Base-by-base conservation (phyloP, 2,797 vertebrate species). In the Notoglanidium macrostoma region DNA sequence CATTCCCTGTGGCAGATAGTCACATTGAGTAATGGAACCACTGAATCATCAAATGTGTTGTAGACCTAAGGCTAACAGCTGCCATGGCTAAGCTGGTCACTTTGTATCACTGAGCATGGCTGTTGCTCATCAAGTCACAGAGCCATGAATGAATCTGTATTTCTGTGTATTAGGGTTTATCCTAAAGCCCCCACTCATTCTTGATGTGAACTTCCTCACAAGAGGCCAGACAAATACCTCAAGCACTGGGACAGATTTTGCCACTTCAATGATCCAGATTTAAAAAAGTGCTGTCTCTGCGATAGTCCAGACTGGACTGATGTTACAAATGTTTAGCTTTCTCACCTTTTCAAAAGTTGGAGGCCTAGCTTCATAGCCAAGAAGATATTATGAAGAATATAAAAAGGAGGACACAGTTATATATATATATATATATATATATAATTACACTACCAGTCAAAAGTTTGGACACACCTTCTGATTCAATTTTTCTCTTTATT, bases 211-310 rank as follows among this genome's bases (percentile, higher is more conserved):
- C 32, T 6, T 59, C 19, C 3, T 84, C n/a, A n/a, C 40, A 19
- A 19, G 40, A 84, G 51, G 54, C 61, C 54, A n/a, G 12, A 32
- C 9, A 73, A 32, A 51, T 55, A 12, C 32, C 55, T n/a, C n/a
- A 46, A 68, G 29, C 83, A 63, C 57, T 51, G n/a, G 83, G 15
- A n/a, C 90, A 87, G 32, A 61, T 51, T 49, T 10, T 74, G 88
- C 54, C 61, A 32, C 44, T 59, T 35, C 32, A 79, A 84, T 89
- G 87, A 91, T 93, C 77, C 86, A 12, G 49, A 78, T 44, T 80
- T 44, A 26, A 12, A 9, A 5, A 80, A 7, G 14, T 54, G n/a
- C 49, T 29, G 10, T 8, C 73, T 54, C 29, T 19, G 73, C 51
- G 46, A n/a, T 12, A 32, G 46, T n/a, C 46, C 11, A 23, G 68